These are phyloP conservation scores for Cecropterus lyciades DNA, from an alignment of 1,140 invertebrate species.

Conservation along the genomic window DNA sequence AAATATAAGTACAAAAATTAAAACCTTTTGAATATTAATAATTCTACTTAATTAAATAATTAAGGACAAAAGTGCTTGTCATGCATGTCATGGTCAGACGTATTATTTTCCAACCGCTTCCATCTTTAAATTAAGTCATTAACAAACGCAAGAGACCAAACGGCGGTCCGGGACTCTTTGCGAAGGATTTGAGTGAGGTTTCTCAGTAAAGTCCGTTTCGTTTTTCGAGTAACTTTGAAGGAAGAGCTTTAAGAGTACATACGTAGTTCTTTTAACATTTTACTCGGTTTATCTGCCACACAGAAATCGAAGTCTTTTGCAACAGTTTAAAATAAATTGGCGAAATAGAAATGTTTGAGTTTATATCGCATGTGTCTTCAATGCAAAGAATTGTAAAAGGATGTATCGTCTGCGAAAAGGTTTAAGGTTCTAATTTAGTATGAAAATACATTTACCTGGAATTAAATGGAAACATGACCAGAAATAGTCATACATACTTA, in stretches of 20 bases:
- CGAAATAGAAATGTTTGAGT: constrained; percentile 7
- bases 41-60: too few relatives aligned
- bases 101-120: not conserved
- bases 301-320: constrained; percentile 30
- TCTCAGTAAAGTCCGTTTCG: constrained; percentile 50
- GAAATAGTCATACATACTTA: too few relatives aligned
- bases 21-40: too few relatives aligned
- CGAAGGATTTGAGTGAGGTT: constrained; percentile 55
- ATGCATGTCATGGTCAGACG: too few relatives aligned
- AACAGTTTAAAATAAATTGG: constrained; percentile 32
- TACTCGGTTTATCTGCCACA: constrained; percentile 26
- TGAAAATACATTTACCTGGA: too few relatives aligned
- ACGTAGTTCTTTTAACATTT: constrained; percentile 27
- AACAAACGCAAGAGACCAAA: constrained; percentile 49
- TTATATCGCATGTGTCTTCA: not conserved
- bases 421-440: too few relatives aligned
- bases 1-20: too few relatives aligned
- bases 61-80: too few relatives aligned
- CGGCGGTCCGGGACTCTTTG: constrained; percentile 49
- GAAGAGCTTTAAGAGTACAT: constrained; percentile 44
- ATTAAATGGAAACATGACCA: too few relatives aligned
- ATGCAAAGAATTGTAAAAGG: too few relatives aligned
- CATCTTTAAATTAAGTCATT: constrained; percentile 37
- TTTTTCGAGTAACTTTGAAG: constrained; percentile 38
- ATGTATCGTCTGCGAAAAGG: too few relatives aligned